Evolutionary conservation across 2,797 vertebrate species (phyloP).

Genomic region (Chrysocyon brachyurus): DNA sequence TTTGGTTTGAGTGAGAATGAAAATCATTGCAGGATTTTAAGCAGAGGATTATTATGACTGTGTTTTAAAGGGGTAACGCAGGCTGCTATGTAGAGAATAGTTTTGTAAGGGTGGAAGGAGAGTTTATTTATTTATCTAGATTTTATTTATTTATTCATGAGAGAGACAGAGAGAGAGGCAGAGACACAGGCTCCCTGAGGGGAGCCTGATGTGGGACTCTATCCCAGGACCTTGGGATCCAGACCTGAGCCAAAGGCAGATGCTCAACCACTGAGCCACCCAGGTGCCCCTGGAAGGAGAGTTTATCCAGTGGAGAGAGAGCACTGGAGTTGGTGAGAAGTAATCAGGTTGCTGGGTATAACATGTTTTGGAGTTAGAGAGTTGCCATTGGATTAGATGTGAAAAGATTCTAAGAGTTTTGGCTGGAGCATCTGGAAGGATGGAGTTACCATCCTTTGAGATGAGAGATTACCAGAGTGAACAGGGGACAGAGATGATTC

Average conservation of each 20-base stretch:
- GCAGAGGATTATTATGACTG: background rate
- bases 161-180: too few relatives aligned
- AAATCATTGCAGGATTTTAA: background rate
- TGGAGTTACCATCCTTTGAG: background rate
- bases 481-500: slow-evolving; percentile 29
- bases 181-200: too few relatives aligned
- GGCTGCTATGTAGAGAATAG: background rate
- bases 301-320: background rate
- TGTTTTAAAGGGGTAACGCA: background rate
- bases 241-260: too few relatives aligned
- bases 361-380: background rate
- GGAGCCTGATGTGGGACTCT: too few relatives aligned
- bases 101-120: background rate
- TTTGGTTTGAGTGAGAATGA: background rate
- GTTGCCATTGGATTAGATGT: background rate
- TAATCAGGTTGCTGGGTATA: background rate
- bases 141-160: too few relatives aligned
- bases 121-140: background rate
- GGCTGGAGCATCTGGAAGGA: background rate
- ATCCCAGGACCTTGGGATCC: too few relatives aligned
- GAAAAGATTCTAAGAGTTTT: background rate
- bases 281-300: background rate
- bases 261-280: too few relatives aligned
- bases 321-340: background rate
- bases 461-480: slow-evolving; percentile 8